Evolutionary conservation across 2,888 invertebrate genomes (phyloP), one percentile per base, ranked within the genome.

Genomic region (Leptogaster cylindrica): DNA sequence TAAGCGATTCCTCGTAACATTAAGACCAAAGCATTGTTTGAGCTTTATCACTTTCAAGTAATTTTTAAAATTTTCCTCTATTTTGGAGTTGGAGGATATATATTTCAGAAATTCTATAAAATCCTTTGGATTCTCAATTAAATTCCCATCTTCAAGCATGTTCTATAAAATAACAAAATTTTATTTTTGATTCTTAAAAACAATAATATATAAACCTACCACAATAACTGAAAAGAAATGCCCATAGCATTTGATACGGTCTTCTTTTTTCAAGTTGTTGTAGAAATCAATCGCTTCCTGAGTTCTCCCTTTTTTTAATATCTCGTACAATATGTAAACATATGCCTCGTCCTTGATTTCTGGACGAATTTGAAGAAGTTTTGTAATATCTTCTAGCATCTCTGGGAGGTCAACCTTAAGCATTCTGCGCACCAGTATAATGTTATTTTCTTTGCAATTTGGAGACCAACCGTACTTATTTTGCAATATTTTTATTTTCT

Each of bases 401-500:
- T 79, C 80, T 0, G 80, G 78, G 6, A 79, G 69, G 68, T 78
- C 73, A 31, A 78, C 63, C 71, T 80, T 78, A 0, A 81, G 71
- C 61, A 81, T 78, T n/a, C 80, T 78, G 71, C 76, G 77, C 71
- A 78, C 74, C 5, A 81, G 72, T 71, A 77, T 77, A 48, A 79
- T 73, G 69, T 78, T 77, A 14, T 75, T 74, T 50, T 78, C 76
- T 0, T 73, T 71, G 3, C 75, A 72, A 65, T 80, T 77, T 0
- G 76, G 75, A 2, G 78, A 76, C 80, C 81, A 81, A 27, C 77
- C 78, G 66, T 81, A 81, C 72, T 81, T 81, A 1, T 75, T 75
- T 72, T 79, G 79, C 75, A 81, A 77, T 12, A 80, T 78, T 73
- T 81, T 81, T 5, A 81, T 78, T 6, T 76, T 76, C 73, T 81